Base-by-base conservation (phyloP, 2,113 vertebrate species). In the Oryzias celebensis region DNA sequence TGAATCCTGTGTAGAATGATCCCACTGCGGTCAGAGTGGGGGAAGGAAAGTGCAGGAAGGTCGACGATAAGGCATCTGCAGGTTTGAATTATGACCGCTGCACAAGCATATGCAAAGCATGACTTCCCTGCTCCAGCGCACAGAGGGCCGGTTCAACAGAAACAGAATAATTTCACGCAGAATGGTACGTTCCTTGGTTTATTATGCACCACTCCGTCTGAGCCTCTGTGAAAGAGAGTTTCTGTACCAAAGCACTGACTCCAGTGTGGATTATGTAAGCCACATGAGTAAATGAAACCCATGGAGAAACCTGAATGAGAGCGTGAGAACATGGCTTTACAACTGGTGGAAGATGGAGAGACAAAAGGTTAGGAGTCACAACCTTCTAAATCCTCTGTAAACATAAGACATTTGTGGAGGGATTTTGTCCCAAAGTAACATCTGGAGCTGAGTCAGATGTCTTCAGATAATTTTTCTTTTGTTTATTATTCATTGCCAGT, bases 1-100 rank as follows among this genome's bases (percentile, higher is more conserved):
- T 65, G 66, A 56, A 65, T 54, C 44, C 44, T 74, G 55, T 26
- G 60, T 53, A 24, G 66, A 67, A 62, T 75, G 71, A 61, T 70
- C 65, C 23, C 31, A 12, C 59, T 63, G 48, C 23, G 72, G 58
- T 65, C 41, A 14, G 56, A 58, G 49, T 1, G n/a, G 43, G 46
- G 41, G 36, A 45, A 53, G 58, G 55, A 46, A 64, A 58, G 52
- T 22, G 44, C 48, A 41, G 64, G 66, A 61, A 52, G 63, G 46
- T 45, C 1, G 2, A 7, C 26, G 68, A 78, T 68, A 68, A 71
- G 69, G 48, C 36, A 3, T 46, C 13, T 42, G 12, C 71, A 67
- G 16, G 47, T 72, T 58, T 6, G 46, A 59, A 59, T 69, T 28
- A 52, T 67, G 23, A 56, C 53, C 52, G 22, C 26, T 52, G 49